These are phyloP conservation scores for Teinopalpus imperialis DNA, from an alignment of 2,888 invertebrate species.

Conservation along the genomic window DNA sequence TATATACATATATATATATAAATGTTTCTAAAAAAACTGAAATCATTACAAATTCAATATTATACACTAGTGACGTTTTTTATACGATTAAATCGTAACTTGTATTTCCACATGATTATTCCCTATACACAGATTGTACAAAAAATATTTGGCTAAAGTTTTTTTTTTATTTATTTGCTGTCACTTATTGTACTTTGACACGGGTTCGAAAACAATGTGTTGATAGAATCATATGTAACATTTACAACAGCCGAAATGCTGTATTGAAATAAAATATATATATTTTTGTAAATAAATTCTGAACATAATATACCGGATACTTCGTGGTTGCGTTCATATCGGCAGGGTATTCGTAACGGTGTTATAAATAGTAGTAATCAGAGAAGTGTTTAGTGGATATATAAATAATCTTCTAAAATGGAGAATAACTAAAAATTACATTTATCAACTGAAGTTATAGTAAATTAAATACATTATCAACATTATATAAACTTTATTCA, in stretches of 20 bases:
- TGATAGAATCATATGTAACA: too few relatives aligned
- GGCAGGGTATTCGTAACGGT: constrained; percentile 35
- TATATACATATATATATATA: too few relatives aligned
- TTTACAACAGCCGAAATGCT: neutral
- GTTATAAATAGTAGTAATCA: constrained; percentile 24
- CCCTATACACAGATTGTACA: constrained; percentile 10
- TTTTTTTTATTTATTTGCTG: neutral
- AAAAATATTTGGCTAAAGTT: constrained; percentile 7
- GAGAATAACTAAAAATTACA: constrained; percentile 1
- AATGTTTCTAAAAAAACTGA: neutral
- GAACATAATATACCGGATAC: constrained; percentile 9
- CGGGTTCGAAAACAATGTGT: constrained; percentile 2
- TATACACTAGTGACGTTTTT: constrained; percentile 5
- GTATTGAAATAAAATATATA: constrained; percentile 22
- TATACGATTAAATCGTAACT: constrained; percentile 19
- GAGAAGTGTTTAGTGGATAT: constrained; percentile 25
- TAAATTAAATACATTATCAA: neutral
- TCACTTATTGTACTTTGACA: too few relatives aligned
- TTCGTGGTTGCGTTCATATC: constrained; percentile 18
- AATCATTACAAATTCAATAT: constrained; percentile 12
- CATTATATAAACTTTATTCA: neutral
- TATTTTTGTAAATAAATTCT: constrained; percentile 39
- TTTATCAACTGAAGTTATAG: constrained; percentile 10
- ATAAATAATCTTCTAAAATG: neutral
- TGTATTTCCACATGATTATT: constrained; percentile 6